These are phyloP conservation scores for Dufourea novaeangliae DNA, from an alignment of 1,140 invertebrate species.

Conservation along the genomic window DNA sequence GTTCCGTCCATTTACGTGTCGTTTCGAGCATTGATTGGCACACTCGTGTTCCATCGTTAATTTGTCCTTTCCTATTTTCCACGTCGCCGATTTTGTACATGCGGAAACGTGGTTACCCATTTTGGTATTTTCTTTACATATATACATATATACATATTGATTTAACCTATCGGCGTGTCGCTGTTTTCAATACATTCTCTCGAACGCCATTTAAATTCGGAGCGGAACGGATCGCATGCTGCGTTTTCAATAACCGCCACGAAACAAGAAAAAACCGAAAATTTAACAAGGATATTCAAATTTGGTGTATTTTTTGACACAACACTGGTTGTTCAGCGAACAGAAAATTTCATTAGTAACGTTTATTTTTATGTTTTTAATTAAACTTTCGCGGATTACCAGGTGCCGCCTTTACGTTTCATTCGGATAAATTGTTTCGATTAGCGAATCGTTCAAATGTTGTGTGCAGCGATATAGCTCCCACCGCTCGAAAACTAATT, in stretches of 20 bases:
- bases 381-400: constrained; percentile 26
- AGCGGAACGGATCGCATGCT: background rate
- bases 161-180: constrained; percentile 2
- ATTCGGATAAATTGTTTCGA: background rate
- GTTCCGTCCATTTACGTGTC: constrained; percentile 10
- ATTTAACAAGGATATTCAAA: constrained; percentile 10
- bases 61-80: constrained; percentile 42
- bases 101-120: constrained; percentile 3
- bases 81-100: constrained; percentile 13
- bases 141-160: background rate
- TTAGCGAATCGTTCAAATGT: constrained; percentile 2
- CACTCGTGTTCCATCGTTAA: constrained; percentile 17
- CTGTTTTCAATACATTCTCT: background rate
- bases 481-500: constrained; percentile 17
- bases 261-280: background rate
- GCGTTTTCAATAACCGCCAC: background rate
- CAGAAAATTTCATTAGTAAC: constrained; percentile 20
- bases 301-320: constrained; percentile 1
- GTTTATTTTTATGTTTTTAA: constrained; percentile 25
- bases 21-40: constrained; percentile 13
- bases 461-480: background rate
- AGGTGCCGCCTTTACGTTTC: constrained; percentile 2
- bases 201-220: constrained; percentile 7
- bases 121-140: background rate
- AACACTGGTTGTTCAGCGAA: background rate